These are phyloP conservation scores for Helicolenus hilgendorfi DNA, from an alignment of 2,797 vertebrate genomes.

Conservation along the genomic window DNA sequence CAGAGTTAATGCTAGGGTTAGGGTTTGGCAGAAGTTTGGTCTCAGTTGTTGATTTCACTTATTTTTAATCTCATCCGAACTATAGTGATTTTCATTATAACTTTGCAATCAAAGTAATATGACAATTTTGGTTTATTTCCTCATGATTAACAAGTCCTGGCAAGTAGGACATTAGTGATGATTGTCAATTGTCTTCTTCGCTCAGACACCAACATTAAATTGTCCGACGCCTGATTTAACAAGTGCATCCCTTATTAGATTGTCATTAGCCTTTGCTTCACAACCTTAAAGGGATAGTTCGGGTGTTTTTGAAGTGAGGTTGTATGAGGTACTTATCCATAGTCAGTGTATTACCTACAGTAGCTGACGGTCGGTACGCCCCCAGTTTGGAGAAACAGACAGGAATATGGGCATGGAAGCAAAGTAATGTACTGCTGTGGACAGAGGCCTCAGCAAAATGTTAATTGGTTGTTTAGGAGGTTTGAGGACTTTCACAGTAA, in stretches of 20 bases:
- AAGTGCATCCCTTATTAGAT: background rate
- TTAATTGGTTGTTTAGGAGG: background rate
- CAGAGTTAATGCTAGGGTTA: background rate
- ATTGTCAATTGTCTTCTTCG: background rate
- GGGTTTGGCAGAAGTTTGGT: background rate
- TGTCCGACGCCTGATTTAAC: background rate
- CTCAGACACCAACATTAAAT: background rate
- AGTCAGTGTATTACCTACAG: too few relatives aligned
- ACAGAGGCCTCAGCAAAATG: rapidly evolving
- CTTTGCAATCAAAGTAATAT: background rate
- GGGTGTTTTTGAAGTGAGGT: too few relatives aligned
- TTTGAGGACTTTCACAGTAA: background rate
- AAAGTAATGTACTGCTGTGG: too few relatives aligned
- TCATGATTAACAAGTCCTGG: background rate
- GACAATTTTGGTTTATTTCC: background rate
- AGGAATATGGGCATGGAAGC: rapidly evolving
- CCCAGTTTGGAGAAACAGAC: too few relatives aligned
- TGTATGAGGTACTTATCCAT: too few relatives aligned
- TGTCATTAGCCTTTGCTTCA: background rate
- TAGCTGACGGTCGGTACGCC: rapidly evolving
- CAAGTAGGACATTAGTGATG: background rate
- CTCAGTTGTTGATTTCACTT: background rate
- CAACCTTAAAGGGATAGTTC: background rate
- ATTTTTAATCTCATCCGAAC: background rate
- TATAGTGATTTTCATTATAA: background rate